These are phyloP conservation scores for Drosophila mayri DNA, from an alignment of 1,140 invertebrate species.

Conservation along the genomic window DNA sequence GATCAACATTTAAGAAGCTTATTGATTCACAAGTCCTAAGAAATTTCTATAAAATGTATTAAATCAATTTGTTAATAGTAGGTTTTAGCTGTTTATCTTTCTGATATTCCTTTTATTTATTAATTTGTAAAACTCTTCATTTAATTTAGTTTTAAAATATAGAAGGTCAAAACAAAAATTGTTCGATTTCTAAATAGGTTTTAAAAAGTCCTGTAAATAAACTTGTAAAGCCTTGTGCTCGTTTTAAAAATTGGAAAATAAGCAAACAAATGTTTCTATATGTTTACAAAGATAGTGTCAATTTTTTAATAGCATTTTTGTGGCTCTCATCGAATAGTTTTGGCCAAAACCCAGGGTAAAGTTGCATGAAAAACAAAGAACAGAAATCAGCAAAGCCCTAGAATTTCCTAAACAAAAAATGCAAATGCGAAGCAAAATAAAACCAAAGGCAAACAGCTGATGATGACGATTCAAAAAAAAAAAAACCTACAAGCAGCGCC, in stretches of 20 bases:
- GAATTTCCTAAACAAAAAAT: constrained; percentile 54
- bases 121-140: background rate
- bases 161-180: background rate
- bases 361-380: constrained; percentile 16
- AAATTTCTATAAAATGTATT: too few relatives aligned
- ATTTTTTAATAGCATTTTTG: constrained; percentile 1
- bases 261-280: constrained; percentile 6
- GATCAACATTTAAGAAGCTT: too few relatives aligned
- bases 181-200: background rate
- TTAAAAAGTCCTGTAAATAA: background rate
- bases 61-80: too few relatives aligned
- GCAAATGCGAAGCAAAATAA: constrained; percentile 45
- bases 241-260: background rate
- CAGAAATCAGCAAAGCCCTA: constrained; percentile 22
- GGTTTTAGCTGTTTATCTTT: too few relatives aligned
- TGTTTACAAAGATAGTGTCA: background rate
- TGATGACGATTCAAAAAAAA: constrained; percentile 26
- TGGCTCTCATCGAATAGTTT: background rate
- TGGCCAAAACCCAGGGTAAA: background rate
- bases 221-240: background rate
- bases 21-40: too few relatives aligned
- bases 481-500: constrained; percentile 36
- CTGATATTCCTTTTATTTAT: too few relatives aligned
- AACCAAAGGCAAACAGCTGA: constrained; percentile 28
- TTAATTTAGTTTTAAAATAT: background rate